Evolutionary conservation across 2,797 vertebrate species (phyloP), one percentile per base, ranked within the genome.

Genomic region (Ispidina picta): DNA sequence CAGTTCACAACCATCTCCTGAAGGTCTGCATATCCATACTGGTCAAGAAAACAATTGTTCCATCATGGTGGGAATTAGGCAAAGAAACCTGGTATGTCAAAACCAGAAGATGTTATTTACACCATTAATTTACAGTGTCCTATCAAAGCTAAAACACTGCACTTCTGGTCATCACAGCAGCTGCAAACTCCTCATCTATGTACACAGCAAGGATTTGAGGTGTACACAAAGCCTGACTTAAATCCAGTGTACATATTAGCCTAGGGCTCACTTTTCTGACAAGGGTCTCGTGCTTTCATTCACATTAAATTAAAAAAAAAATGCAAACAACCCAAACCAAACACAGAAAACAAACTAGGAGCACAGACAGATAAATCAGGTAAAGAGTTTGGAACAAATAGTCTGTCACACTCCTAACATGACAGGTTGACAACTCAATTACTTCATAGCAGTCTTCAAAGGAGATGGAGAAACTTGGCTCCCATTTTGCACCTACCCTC

Each of bases 31-130:
- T 43, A 43, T 43, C 41, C 41, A 17, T 43, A 43, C 41, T 43
- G 41, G 41, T 43, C 41, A 43, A 43, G 41, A 43, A 43, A 48
- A 71, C n/a, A 70, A 82, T 62, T 2, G 20, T 60, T 89, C 82
- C 80, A 48, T 64, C 85, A 14, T 1, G 31, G n/a, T 23, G 29
- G 29, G 70, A 86, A 83, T 79, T 10, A 58, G 15, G 66, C 52
- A 78, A 83, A 48, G 41, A 46, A 84, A 84, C 71, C 93, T 95
- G 62, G 74, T 52, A 66, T 17, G 84, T 39, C 43, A 88, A 89
- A 92, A 83, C 41, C 63, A 85, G 75, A 83, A 69, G n/a, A 59
- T 2, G 9, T 93, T 88, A 89, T 31, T 72, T 56, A 76, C 14
- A 89, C 5, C 16, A 48, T 18, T 58, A 46, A 79, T 41, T 70